Evolutionary conservation across 2,888 invertebrate species (phyloP), one percentile per base, ranked within the genome.

Genomic region (Phasia obesa): DNA sequence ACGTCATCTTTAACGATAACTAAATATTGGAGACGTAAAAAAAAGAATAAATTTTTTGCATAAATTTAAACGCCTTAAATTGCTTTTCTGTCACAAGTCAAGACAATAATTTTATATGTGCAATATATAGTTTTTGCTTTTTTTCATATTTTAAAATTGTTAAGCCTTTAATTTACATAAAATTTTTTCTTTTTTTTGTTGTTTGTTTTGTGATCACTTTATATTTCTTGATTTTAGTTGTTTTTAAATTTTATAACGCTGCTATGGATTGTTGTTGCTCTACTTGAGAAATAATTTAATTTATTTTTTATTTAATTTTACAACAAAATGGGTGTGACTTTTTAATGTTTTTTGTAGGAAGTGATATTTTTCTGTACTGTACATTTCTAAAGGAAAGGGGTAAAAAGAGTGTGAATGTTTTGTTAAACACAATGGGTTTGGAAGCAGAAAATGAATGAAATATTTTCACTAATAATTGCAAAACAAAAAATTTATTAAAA

Each of bases 261-360:
- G 42, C 25, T 27, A 11, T 15, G 21, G 7, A 5, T 47, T 25
- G 21, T 15, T 35, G 44, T 42, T 67, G 51, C 55, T 70, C 23
- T 47, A 35, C 6, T 35, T 49, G 47, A 49, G 35, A n/a, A 47
- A 70, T 59, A 47, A 47, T 57, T 64, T 47, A 47, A 55, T 53
- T 74, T n/a, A 17, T 6, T 70, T 62, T 35, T 51, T 23, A 31
- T 47, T 47, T 59, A 47, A 6, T 42, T 57, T 53, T 55, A 15
- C 25, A 44, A 44, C 42, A 44, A 74, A 65, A 57, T 65, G 74
- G 74, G 74, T 65, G 64, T 47, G 74, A 31, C 55, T 3, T 23
- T 5, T 35, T 35, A 47, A 74, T 59, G 47, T 27, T 57, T 69
- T n/a, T 44, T 55, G 21, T 35, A 35, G 31, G 55, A 69, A 69